These are phyloP conservation scores for Metaphire vulgaris DNA, from an alignment of 1,140 invertebrate genomes.

Conservation along the genomic window DNA sequence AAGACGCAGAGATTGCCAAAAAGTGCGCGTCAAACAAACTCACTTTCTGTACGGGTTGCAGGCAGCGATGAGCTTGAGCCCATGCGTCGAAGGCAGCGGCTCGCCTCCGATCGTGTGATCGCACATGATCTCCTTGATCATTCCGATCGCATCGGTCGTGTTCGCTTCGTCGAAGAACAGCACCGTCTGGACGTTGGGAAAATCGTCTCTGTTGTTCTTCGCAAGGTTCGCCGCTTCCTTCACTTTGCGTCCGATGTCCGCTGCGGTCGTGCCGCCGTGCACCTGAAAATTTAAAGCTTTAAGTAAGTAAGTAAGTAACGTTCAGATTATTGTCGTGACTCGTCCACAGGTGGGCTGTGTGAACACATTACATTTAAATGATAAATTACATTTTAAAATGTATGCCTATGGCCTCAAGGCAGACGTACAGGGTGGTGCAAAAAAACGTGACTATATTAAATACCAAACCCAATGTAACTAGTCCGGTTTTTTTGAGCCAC, in stretches of 20 bases:
- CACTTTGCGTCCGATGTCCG: slow-evolving; percentile 40
- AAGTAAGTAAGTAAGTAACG: too few relatives aligned
- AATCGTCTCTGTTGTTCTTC: slow-evolving; percentile 31
- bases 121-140: slow-evolving; percentile 49
- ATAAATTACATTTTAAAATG: too few relatives aligned
- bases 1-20: too few relatives aligned
- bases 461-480: too few relatives aligned
- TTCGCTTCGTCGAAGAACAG: slow-evolving; percentile 51
- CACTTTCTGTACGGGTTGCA: slow-evolving; percentile 49
- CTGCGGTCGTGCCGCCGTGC: slow-evolving; percentile 43
- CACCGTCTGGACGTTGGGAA: slow-evolving; percentile 39
- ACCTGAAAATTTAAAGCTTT: slow-evolving; percentile 40
- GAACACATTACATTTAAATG: too few relatives aligned
- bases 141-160: slow-evolving; percentile 46
- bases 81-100: slow-evolving; percentile 32
- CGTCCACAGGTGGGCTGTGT: too few relatives aligned
- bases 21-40: too few relatives aligned
- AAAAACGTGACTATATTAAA: too few relatives aligned
- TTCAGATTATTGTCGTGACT: too few relatives aligned
- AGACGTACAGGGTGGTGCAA: too few relatives aligned
- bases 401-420: too few relatives aligned
- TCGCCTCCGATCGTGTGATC: slow-evolving; percentile 40
- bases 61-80: slow-evolving; percentile 44
- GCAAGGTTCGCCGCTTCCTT: slow-evolving; percentile 37
- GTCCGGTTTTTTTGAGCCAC: too few relatives aligned